These are phyloP conservation scores for Microhierax caerulescens DNA, from an alignment of 2,797 vertebrate genomes.

Conservation along the genomic window DNA sequence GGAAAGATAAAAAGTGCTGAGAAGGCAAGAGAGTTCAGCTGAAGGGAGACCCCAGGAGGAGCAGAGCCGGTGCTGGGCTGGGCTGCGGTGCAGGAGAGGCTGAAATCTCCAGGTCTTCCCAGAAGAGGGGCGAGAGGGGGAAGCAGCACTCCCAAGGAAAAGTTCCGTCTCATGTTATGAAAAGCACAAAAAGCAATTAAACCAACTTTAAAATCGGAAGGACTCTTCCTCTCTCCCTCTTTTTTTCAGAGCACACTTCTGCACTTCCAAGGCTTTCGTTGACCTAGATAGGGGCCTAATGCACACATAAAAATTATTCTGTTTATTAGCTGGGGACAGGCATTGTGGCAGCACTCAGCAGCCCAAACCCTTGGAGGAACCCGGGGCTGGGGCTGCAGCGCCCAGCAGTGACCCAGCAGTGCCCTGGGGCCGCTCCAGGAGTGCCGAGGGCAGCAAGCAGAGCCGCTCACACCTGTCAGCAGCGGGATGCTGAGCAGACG, in stretches of 20 bases:
- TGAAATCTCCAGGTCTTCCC: background rate
- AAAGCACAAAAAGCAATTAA: background rate
- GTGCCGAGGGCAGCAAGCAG: background rate
- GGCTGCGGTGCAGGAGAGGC: background rate
- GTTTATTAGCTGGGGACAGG: background rate
- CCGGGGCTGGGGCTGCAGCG: background rate
- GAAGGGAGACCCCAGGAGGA: background rate
- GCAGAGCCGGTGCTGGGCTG: background rate
- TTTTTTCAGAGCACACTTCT: background rate
- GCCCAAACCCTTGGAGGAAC: background rate
- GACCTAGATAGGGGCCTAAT: background rate
- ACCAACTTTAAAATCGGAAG: background rate
- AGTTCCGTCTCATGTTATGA: background rate
- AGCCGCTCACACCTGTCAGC: accelerated
- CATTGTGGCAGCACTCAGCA: background rate
- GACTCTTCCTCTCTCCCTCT: background rate
- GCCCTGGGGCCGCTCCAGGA: background rate
- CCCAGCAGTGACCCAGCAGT: background rate
- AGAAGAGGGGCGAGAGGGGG: background rate
- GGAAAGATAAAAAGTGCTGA: background rate
- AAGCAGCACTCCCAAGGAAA: background rate
- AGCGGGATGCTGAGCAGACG: accelerated
- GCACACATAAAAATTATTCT: background rate
- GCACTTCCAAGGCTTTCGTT: background rate
- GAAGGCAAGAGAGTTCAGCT: background rate